Evolutionary conservation across 2,888 invertebrate genomes (phyloP), one percentile per base, ranked within the genome.

Genomic region (Neoscelio sp.): DNA sequence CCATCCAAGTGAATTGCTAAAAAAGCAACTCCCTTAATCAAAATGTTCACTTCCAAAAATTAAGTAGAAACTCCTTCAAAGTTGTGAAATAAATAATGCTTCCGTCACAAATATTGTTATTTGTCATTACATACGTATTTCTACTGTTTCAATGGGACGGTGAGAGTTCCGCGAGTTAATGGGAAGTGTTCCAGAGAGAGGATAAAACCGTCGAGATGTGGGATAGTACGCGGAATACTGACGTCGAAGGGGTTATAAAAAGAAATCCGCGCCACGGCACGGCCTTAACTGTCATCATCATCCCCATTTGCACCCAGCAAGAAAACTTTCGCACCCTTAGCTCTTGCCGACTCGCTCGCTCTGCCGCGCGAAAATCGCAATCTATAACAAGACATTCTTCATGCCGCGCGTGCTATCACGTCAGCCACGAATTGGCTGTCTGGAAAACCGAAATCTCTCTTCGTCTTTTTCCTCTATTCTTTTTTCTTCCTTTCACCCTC

Each of bases 271-370:
- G 84, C 80, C 83, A 80, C 85, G 83, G 78, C 87, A 85, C 84
- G 84, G 83, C 85, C 83, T 80, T 85, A 87, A 87, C 86, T 83
- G 86, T 86, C 86, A 86, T 87, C 87, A 88, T 86, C 85, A 62
- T 75, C 38, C 35, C 17, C 23, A 56, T 50, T 58, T 8, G 13
- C 33, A 17, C 15, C 20, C 30, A 10, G 40, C n/a, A 50, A 50
- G 65, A 58, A 62, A 64, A 74, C 56, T 52, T 75, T 67, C 30
- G 38, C 67, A 62, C 67, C 62, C 54, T 65, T 40, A 56, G 26
- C 42, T 15, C n/a, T 10, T 30, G 48, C n/a, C 56, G 48, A 42
- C 35, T 58, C 33, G 65, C 54, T 58, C 71, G 78, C 26, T 17
- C 42, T 18, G 23, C 33, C 50, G n/a, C 67, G 48, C 58, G 35